phyloP scores from a whole-genome alignment of 2,888 invertebrate species.

The Saturnia japonica region DNA sequence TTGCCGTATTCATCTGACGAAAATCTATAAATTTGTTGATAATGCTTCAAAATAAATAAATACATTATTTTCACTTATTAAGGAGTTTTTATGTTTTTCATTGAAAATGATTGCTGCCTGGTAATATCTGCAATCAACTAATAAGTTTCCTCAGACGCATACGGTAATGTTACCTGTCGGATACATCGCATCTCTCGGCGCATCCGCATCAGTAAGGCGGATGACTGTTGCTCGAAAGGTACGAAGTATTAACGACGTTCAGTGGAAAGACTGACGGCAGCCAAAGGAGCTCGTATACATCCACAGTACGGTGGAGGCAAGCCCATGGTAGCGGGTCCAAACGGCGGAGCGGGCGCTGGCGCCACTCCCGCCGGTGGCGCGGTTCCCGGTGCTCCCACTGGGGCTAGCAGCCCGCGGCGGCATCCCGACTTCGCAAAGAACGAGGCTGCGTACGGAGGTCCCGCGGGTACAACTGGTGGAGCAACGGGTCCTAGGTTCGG shows the following conservation, averaged over 20 bases:
- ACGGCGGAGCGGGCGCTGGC: constrained; percentile 52
- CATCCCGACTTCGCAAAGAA: constrained; percentile 60
- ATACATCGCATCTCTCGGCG: not conserved
- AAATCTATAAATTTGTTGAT: not conserved
- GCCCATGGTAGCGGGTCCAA: constrained; percentile 66
- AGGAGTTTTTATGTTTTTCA: not conserved
- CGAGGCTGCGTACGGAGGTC: constrained; percentile 39
- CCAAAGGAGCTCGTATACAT: not conserved
- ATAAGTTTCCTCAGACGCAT: not conserved
- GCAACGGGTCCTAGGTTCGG: constrained; percentile 45
- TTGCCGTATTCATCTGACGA: constrained; percentile 10
- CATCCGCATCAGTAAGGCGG: not conserved
- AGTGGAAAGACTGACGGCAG: not conserved
- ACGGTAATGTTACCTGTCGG: constrained; percentile 4
- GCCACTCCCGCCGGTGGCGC: constrained; percentile 34
- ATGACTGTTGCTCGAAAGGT: constrained; percentile 8
- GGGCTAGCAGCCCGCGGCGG: constrained; percentile 43
- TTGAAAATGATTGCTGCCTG: not conserved
- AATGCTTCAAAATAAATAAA: not conserved
- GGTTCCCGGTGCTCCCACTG: constrained; percentile 83
- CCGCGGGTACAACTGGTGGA: constrained; percentile 33
- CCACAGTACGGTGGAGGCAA: constrained; percentile 69
- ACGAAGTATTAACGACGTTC: not conserved
- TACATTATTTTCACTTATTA: not conserved
- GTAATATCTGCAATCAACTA: not conserved